Evolutionary conservation across 2,888 invertebrate species (phyloP), one percentile per base, ranked within the genome.

Genomic region (Meta bourneti): DNA sequence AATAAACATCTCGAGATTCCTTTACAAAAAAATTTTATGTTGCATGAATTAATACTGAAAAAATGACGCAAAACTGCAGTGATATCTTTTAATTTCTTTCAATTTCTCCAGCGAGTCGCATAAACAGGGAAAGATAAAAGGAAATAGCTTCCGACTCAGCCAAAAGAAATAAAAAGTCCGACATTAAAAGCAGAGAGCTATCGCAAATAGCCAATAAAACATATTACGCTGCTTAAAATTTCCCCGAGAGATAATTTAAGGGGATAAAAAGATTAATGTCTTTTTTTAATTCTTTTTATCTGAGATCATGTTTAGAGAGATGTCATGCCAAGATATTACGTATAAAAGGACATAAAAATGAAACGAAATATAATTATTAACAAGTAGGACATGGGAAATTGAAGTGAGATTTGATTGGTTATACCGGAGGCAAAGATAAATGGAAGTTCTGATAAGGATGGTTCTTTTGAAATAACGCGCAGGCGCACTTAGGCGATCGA

Each of bases 281-380:
- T 78, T 91, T 91, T 91, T 87, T 85, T 82, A 91, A 79, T 90
- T 78, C 82, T 91, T 87, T 91, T 87, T 86, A 82, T 87, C 82
- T 69, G 70, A 52, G 86, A 91, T 82, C 74, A 80, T 83, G 91
- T 91, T 91, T 87, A 87, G 87, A 86, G 87, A 86, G 82, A 87
- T 91, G 91, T 91, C 75, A 82, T 75, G 82, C 71, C 87, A 82
- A 87, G 87, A 87, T 87, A 86, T 20, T 52, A 80, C 85, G 71
- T 74, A 90, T 85, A 85, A 84, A 77, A 71, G 85, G 86, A 91
- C 91, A 91, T 91, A 77, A 87, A 87, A 91, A 87, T 77, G 91
- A 87, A 91, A 87, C 82, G 78, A 87, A 87, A 91, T 91, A 87
- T 87, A 91, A 91, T 91, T 91, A 91, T 87, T 90, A 91, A 91